These are phyloP conservation scores for Capreolus pygargus DNA, from an alignment of 2,113 vertebrate genomes.

Conservation along the genomic window DNA sequence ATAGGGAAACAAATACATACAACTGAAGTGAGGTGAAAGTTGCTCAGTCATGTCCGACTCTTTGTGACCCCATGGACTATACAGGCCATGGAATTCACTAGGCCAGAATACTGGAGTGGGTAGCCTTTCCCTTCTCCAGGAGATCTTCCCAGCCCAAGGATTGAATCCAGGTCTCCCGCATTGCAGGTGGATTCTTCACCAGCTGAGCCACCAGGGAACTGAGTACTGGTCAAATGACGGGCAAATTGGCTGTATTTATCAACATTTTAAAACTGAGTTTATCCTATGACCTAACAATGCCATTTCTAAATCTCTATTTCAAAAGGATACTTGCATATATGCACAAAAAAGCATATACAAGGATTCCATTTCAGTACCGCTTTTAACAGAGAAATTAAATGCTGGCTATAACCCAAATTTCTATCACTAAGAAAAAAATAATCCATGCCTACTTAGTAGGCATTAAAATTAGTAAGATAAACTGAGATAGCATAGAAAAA, in stretches of 20 bases:
- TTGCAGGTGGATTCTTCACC: not conserved
- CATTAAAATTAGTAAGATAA: slow-evolving; percentile 30
- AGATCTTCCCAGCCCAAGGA: not conserved
- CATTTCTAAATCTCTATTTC: not conserved
- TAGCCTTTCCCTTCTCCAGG: not conserved
- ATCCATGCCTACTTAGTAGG: not conserved
- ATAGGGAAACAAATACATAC: not conserved
- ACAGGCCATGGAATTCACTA: not conserved
- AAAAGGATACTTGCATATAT: not conserved
- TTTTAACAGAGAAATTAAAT: not conserved
- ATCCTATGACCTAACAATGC: not conserved
- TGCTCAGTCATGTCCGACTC: not conserved
- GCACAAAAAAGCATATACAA: not conserved
- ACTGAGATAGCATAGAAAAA: not conserved
- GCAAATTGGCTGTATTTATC: not conserved
- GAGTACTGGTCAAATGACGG: not conserved
- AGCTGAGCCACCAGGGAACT: not conserved
- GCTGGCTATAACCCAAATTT: not conserved
- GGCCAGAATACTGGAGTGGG: not conserved
- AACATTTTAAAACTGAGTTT: not conserved
- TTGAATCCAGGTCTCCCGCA: not conserved
- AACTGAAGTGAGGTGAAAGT: not conserved
- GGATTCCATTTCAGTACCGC: not conserved
- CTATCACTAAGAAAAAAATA: not conserved
- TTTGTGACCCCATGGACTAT: not conserved